Conservation (phyloP, 2,797 vertebrate species). For the Eleutherodactylus coqui region DNA sequence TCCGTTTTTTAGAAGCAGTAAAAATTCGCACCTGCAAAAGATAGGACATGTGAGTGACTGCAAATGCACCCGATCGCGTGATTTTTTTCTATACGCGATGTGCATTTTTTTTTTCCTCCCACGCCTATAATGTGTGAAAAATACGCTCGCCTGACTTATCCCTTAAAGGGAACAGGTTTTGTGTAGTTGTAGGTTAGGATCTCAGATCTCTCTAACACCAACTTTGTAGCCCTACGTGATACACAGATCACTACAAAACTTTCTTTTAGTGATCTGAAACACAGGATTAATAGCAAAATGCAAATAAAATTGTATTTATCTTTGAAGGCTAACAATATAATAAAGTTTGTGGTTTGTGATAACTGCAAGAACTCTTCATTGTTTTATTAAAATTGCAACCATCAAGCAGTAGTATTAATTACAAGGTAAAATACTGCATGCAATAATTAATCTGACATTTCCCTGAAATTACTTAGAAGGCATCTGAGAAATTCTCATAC, state of each 20-base stretch:
- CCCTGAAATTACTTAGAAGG: slow-evolving; percentile 59
- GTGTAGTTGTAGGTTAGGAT: no score
- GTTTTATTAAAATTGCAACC: slow-evolving; percentile 16
- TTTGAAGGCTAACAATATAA: background rate
- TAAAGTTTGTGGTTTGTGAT: slow-evolving; percentile 25
- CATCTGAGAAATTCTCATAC: slow-evolving; percentile 62
- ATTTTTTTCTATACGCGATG: no score
- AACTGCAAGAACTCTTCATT: background rate
- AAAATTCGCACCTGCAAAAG: no score
- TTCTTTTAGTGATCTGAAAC: background rate
- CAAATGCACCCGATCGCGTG: no score
- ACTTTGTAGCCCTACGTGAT: background rate
- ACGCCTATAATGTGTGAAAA: no score
- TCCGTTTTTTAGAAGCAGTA: no score
- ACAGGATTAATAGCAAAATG: background rate
- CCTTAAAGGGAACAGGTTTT: no score
- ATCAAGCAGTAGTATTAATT: slow-evolving; percentile 30
- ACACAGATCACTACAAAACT: background rate
- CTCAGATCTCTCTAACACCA: background rate
- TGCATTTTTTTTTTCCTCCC: no score
- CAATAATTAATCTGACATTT: slow-evolving; percentile 63
- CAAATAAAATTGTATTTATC: background rate
- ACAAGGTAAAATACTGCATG: slow-evolving; percentile 55
- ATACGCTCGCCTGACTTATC: no score
- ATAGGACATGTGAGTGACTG: no score